Evolutionary conservation across 2,797 vertebrate species (phyloP).

Genomic region (Notolepis coatsorum): DNA sequence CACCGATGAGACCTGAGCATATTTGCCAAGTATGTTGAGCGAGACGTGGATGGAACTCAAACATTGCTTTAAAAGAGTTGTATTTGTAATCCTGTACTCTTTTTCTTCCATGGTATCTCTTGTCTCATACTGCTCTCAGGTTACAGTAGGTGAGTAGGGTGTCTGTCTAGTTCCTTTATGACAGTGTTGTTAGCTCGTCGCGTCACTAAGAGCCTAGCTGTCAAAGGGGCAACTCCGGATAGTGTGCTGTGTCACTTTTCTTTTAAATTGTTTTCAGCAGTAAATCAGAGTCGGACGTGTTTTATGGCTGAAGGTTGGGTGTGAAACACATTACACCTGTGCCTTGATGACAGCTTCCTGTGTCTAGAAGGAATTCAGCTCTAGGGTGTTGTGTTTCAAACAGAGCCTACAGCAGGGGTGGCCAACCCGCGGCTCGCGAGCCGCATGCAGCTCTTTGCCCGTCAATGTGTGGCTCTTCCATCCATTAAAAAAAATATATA

Average conservation of each 20-base stretch:
- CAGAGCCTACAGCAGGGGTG: neutral
- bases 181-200: neutral
- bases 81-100: neutral
- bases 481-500: no score
- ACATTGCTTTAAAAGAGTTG: neutral
- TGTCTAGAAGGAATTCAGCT: conserved; percentile 20
- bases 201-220: neutral
- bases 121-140: neutral
- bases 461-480: no score
- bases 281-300: neutral
- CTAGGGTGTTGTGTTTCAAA: neutral
- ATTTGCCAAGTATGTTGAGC: neutral
- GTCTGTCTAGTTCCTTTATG: conserved; percentile 1
- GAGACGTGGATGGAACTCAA: neutral
- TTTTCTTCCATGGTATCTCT: neutral
- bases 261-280: neutral
- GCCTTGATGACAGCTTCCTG: neutral
- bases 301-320: neutral
- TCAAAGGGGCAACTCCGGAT: neutral
- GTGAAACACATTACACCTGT: no score
- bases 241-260: neutral
- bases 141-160: no score
- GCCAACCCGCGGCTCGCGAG: no score
- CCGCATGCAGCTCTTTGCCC: no score
- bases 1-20: neutral